Percentiles rank a stretch among this genome's conserved stretches.
Evolutionary conservation across 1,140 invertebrate genomes (phyloP).

Genomic region (Dreissena polymorpha): DNA sequence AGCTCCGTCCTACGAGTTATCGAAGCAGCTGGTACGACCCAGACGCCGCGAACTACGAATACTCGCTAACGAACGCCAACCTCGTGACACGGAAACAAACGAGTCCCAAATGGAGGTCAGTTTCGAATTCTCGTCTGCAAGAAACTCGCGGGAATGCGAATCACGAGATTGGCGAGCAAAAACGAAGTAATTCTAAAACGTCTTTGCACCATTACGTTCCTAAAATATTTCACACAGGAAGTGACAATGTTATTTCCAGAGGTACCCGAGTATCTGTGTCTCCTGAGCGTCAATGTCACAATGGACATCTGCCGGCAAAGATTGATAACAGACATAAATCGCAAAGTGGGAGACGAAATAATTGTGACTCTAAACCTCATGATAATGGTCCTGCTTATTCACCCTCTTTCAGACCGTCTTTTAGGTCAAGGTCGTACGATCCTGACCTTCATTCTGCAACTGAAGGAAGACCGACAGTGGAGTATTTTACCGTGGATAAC

Average conservation of each 20-base stretch:
- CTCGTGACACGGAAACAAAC: slow-evolving; percentile 19
- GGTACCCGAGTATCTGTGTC: too few relatives aligned
- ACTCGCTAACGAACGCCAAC: slow-evolving; percentile 36
- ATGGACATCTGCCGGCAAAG: too few relatives aligned
- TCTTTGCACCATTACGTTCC: slow-evolving; percentile 28
- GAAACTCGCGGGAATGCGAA: not conserved
- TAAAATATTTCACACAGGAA: slow-evolving; percentile 11
- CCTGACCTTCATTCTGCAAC: slow-evolving; percentile 2
- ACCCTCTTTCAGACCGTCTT: slow-evolving; percentile 3
- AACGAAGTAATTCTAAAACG: slow-evolving; percentile 8
- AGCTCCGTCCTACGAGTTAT: slow-evolving; percentile 22
- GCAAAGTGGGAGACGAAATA: too few relatives aligned
- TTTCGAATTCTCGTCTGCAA: slow-evolving; percentile 25
- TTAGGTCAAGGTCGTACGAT: slow-evolving; percentile 41
- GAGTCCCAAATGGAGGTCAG: slow-evolving; percentile 17
- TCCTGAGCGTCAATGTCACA: too few relatives aligned
- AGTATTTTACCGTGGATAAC: not conserved
- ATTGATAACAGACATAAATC: too few relatives aligned
- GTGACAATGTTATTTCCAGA: slow-evolving; percentile 5
- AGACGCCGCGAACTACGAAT: slow-evolving; percentile 24
- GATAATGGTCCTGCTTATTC: not conserved
- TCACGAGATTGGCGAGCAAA: not conserved
- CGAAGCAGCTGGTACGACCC: slow-evolving; percentile 42
- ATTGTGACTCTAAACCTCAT: too few relatives aligned
- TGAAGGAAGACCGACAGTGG: not conserved